phyloP scores from a whole-genome alignment of 1,140 invertebrate genomes.

The Euura saliciscinereae region DNA sequence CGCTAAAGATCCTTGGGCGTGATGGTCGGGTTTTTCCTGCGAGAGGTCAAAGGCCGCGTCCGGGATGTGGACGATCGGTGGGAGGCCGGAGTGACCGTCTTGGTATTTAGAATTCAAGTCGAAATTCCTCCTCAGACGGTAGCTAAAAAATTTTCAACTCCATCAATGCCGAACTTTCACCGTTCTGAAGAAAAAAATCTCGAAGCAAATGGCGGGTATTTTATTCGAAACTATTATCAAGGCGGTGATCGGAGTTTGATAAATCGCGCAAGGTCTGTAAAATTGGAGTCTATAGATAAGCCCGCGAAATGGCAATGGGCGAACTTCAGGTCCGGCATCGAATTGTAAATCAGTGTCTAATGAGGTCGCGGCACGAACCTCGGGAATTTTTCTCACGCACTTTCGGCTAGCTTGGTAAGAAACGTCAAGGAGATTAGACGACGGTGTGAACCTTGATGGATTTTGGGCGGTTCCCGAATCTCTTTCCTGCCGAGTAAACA shows the following conservation, averaged over 20 bases:
- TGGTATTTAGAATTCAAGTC: neutral
- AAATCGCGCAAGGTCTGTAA: neutral
- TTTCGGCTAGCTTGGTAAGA: neutral
- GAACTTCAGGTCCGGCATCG: neutral
- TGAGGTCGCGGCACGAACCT: conserved; percentile 7
- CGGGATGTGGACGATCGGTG: conserved; percentile 1
- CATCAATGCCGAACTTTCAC: no score
- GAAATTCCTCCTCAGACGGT: no score
- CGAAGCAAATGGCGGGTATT: no score
- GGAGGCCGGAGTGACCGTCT: conserved; percentile 12
- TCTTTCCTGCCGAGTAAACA: neutral
- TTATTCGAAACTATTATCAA: no score
- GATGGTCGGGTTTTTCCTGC: conserved; percentile 13
- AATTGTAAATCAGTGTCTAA: neutral
- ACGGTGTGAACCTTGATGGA: conserved; percentile 21
- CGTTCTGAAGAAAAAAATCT: no score
- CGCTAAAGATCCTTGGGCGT: conserved; percentile 7
- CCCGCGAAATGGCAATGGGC: conserved; percentile 1
- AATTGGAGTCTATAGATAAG: neutral
- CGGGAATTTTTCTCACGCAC: conserved; percentile 22
- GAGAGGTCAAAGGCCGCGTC: conserved; percentile 11
- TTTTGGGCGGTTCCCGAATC: conserved; percentile 27
- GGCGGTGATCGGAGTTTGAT: no score
- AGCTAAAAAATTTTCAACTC: no score
- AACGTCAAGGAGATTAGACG: neutral